These are phyloP conservation scores for Aurelia coerulea DNA, from an alignment of 30 jellyfish, hydroid and myxozoan genomes.

Conservation along the genomic window DNA sequence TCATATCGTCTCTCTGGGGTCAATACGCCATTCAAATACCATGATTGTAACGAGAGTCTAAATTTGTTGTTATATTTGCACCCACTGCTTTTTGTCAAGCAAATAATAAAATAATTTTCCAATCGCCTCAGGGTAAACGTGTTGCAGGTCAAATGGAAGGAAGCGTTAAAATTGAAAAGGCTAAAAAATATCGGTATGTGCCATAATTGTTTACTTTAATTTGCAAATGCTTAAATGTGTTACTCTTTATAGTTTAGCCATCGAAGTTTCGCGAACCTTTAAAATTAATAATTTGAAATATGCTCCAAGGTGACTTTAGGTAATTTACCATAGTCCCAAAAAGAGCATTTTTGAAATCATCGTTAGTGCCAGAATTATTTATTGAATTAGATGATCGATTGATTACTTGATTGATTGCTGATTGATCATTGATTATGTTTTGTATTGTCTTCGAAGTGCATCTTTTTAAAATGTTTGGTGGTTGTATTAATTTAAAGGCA, in stretches of 20 bases:
- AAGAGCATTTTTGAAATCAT: no score
- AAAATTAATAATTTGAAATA: no score
- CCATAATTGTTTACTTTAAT: not conserved
- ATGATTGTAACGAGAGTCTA: not conserved
- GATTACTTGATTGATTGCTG: not conserved
- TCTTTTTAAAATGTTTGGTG: no score
- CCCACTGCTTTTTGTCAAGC: not conserved
- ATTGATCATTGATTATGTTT: not conserved
- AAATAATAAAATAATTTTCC: not conserved
- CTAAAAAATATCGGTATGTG: constrained; percentile 80
- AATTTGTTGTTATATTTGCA: not conserved
- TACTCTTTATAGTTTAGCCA: not conserved
- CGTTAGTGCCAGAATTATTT: no score
- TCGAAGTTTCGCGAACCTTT: not conserved
- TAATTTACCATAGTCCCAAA: no score
- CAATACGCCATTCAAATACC: not conserved
- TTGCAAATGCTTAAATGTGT: not conserved
- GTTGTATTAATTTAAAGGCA: no score
- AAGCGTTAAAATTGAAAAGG: constrained; percentile 52
- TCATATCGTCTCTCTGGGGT: no score
- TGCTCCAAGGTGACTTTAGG: no score
- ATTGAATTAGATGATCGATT: not conserved
- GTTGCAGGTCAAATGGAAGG: constrained; percentile 87
- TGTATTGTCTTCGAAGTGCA: no score
- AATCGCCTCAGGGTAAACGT: constrained; percentile 49